Conservation (phyloP, 2,888 invertebrate genomes). For the Eumacrocentrus americanus region DNA sequence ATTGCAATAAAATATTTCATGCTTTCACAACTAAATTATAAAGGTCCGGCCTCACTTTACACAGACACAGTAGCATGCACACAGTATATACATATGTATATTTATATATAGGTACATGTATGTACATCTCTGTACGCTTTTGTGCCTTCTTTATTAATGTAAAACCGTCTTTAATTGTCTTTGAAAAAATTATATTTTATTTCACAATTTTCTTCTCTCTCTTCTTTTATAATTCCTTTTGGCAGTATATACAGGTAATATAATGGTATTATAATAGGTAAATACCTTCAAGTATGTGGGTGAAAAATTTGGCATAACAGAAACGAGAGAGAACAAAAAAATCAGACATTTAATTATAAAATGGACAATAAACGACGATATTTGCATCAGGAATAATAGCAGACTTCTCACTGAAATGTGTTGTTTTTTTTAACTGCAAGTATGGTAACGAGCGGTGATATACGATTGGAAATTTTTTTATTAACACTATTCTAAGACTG, state of each 20-base stretch:
- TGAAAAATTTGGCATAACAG: slow-evolving; percentile 6
- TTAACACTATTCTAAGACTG: too few species aligned
- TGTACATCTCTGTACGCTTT: background rate
- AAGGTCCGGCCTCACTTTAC: slow-evolving; percentile 34
- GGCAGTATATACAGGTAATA: background rate
- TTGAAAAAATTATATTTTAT: background rate
- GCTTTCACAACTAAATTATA: slow-evolving; percentile 43
- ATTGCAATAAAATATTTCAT: slow-evolving; percentile 40
- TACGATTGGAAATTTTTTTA: too few species aligned
- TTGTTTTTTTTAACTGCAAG: background rate
- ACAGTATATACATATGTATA: background rate
- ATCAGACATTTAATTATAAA: slow-evolving; percentile 11
- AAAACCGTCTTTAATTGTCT: background rate
- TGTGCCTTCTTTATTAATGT: too few species aligned
- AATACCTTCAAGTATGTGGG: background rate
- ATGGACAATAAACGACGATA: slow-evolving; percentile 22
- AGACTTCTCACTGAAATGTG: background rate
- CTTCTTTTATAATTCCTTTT: background rate
- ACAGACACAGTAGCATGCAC: too few species aligned
- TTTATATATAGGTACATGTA: background rate
- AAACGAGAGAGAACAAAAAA: slow-evolving; percentile 13
- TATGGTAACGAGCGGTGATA: background rate
- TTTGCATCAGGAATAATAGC: slow-evolving; percentile 15
- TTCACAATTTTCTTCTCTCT: background rate
- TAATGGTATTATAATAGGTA: background rate